phyloP scores from a whole-genome alignment of 1,140 invertebrate species.

The Megathymus violae region DNA sequence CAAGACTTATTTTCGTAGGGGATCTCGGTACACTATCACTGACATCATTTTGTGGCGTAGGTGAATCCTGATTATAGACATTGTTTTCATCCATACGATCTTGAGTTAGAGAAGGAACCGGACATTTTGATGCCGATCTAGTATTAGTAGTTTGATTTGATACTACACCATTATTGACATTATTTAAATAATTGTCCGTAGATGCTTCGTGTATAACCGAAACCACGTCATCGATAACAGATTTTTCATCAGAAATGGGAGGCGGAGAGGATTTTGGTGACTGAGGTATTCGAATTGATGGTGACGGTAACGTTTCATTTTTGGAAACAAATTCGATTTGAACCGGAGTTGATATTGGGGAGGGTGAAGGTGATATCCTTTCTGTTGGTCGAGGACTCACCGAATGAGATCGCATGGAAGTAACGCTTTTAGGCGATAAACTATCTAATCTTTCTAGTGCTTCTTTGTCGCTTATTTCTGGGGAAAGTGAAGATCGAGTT shows the following conservation, averaged over 20 bases:
- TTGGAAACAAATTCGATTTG: constrained; percentile 42
- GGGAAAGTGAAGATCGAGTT: constrained; percentile 48
- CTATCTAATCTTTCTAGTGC: constrained; percentile 39
- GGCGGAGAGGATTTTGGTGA: constrained; percentile 63
- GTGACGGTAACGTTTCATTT: constrained; percentile 53
- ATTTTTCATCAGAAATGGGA: constrained; percentile 42
- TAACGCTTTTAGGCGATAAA: constrained; percentile 13
- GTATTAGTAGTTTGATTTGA: constrained; percentile 14
- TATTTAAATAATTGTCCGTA: constrained; percentile 20
- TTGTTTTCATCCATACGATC: constrained; percentile 45
- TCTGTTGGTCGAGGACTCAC: constrained; percentile 46
- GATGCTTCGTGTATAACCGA: constrained; percentile 33
- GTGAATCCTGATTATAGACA: constrained; percentile 37
- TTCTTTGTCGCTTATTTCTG: constrained; percentile 43
- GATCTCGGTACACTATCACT: constrained; percentile 48
- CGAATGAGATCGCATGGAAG: constrained; percentile 40
- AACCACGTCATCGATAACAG: constrained; percentile 7
- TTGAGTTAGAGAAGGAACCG: constrained; percentile 43
- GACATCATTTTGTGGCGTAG: constrained; percentile 43
- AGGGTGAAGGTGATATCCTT: constrained; percentile 43
- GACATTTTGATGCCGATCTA: constrained; percentile 41
- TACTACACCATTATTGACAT: constrained; percentile 16
- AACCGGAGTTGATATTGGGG: constrained; percentile 31
- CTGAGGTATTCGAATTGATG: constrained; percentile 62
- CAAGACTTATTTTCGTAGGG: constrained; percentile 44